A percentile compares a stretch with the other conserved stretches of the same genome.
Conservation (phyloP, 2,113 vertebrate genomes). For the Sorex araneus region DNA sequence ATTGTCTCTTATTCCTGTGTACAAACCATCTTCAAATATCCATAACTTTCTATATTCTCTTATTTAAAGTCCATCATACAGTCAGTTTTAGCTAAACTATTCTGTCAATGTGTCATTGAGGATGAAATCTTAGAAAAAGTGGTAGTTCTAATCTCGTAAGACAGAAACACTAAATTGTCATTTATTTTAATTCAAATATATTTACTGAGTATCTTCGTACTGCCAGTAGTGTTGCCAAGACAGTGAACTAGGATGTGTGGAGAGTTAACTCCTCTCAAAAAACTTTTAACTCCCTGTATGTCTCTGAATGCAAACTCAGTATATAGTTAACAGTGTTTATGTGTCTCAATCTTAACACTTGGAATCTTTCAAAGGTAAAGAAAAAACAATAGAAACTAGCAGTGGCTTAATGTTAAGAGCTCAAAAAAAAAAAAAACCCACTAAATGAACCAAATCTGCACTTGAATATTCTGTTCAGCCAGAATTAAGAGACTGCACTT, state of each 20-base stretch:
- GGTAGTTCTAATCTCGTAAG: slow-evolving; percentile 20
- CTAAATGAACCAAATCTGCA: background rate
- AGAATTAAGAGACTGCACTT: background rate
- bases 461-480: background rate
- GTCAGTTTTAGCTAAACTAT: background rate
- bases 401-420: background rate
- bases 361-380: background rate
- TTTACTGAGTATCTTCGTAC: background rate
- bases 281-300: background rate
- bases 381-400: background rate
- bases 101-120: background rate
- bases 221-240: background rate
- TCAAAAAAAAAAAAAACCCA: background rate
- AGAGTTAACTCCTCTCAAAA: background rate
- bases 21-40: slow-evolving; percentile 12
- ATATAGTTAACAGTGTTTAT: background rate
- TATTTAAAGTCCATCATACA: background rate
- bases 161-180: slow-evolving; percentile 40
- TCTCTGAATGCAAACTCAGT: background rate
- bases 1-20: slow-evolving; percentile 2
- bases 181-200: slow-evolving; percentile 24
- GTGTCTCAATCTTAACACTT: background rate
- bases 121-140: background rate
- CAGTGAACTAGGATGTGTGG: background rate
- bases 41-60: background rate